Conservation (phyloP, 2,113 vertebrate genomes). For the Paraplagusia blochii region DNA sequence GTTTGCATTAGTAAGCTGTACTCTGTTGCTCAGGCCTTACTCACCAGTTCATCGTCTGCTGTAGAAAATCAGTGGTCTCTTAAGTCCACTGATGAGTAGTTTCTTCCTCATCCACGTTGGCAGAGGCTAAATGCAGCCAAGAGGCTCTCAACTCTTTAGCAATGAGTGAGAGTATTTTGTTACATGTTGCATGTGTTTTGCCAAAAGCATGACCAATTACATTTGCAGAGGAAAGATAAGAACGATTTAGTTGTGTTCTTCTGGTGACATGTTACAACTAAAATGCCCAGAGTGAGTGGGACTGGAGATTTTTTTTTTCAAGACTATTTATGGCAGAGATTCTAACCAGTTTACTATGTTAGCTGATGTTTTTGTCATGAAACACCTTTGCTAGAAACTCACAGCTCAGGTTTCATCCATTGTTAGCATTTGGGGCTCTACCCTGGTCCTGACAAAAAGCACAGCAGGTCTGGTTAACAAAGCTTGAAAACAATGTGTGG, state of each 20-base stretch:
- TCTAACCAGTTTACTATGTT: neutral
- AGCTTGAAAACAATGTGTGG: slow-evolving; percentile 54
- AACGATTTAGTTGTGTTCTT: slow-evolving; percentile 49
- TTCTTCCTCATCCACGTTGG: slow-evolving; percentile 44
- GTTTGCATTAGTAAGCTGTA: slow-evolving; percentile 45
- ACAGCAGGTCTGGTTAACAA: slow-evolving; percentile 50
- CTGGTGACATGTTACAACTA: slow-evolving; percentile 64
- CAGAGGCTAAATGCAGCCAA: slow-evolving; percentile 27
- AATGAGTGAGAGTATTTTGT: slow-evolving; percentile 36
- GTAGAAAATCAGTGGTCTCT: slow-evolving; percentile 46
- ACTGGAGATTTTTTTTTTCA: slow-evolving; percentile 28
- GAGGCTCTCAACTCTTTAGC: slow-evolving; percentile 27
- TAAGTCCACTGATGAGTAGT: slow-evolving; percentile 55
- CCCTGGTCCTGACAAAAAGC: slow-evolving; percentile 55
- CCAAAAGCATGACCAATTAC: slow-evolving; percentile 60
- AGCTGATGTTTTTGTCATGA: slow-evolving; percentile 13
- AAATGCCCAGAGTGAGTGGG: slow-evolving; percentile 50
- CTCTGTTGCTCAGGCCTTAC: slow-evolving; percentile 62
- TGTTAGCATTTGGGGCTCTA: slow-evolving; percentile 37
- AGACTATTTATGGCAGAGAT: slow-evolving; percentile 27
- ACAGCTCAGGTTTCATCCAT: slow-evolving; percentile 45
- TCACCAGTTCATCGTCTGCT: slow-evolving; percentile 57
- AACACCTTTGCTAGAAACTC: slow-evolving; percentile 33
- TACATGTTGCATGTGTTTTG: slow-evolving; percentile 39
- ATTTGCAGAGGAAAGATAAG: slow-evolving; percentile 52